A percentile compares a stretch with the other conserved stretches of the same genome.
These are phyloP conservation scores for Brachyopa scutellaris DNA, from an alignment of 2,888 invertebrate genomes.

Conservation along the genomic window DNA sequence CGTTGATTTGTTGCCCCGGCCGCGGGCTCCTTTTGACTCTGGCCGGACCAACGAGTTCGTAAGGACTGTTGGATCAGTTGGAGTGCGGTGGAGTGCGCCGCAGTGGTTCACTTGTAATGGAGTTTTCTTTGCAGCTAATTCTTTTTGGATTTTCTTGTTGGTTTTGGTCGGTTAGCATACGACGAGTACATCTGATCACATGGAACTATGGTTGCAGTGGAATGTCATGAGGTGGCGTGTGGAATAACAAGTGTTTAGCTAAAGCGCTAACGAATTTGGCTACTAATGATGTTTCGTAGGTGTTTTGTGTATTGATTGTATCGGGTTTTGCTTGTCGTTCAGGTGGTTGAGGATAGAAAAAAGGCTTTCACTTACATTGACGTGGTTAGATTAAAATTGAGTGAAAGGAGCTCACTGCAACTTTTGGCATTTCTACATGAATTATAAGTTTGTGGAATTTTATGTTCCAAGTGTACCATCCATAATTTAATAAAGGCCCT, in stretches of 20 bases:
- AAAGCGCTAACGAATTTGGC: slow-evolving; percentile 68
- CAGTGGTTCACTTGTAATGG: slow-evolving; percentile 44
- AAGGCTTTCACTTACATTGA: no score
- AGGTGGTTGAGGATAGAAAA: no score
- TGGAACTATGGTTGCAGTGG: slow-evolving; percentile 45
- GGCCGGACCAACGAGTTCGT: slow-evolving; percentile 41
- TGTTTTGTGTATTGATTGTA: slow-evolving; percentile 35
- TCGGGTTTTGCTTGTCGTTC: no score
- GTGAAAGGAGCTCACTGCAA: no score
- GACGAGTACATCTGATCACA: slow-evolving; percentile 45
- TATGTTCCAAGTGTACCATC: no score
- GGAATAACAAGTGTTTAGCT: slow-evolving; percentile 69
- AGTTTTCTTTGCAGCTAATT: slow-evolving; percentile 57
- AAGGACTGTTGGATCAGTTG: no score
- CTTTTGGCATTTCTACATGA: no score
- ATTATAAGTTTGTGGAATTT: no score
- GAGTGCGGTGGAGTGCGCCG: not conserved
- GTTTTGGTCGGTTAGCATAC: slow-evolving; percentile 16
- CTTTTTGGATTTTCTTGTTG: slow-evolving; percentile 57
- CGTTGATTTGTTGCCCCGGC: slow-evolving; percentile 65
- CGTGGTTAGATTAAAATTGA: no score
- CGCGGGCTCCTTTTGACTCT: slow-evolving; percentile 38
- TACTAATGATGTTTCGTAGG: slow-evolving; percentile 56
- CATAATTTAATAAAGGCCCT: no score
- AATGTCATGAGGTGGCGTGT: slow-evolving; percentile 73